A percentile compares a stretch with the other conserved stretches of the same genome.
Evolutionary conservation across 2,113 vertebrate species (phyloP).

Genomic region (Epinephelus fuscoguttatus): DNA sequence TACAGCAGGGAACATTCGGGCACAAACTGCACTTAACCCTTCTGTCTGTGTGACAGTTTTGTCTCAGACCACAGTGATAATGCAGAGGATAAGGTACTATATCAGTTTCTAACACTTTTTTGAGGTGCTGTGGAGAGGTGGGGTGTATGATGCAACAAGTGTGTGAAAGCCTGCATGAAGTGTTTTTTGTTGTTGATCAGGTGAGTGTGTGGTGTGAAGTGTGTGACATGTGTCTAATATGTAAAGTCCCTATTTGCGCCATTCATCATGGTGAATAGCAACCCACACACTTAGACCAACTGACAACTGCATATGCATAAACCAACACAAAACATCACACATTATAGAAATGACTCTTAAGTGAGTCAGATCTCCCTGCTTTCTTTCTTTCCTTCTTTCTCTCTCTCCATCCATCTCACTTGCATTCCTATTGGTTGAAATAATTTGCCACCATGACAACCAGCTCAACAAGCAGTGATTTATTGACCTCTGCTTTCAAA

Average conservation of each 20-base stretch:
- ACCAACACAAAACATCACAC: background rate
- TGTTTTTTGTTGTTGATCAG: background rate
- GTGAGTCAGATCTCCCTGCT: slow-evolving; percentile 25
- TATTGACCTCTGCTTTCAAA: slow-evolving; percentile 4
- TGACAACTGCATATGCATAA: background rate
- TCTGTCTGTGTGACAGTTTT: background rate
- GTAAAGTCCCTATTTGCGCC: slow-evolving; percentile 6
- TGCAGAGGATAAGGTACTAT: background rate
- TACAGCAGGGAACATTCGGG: background rate
- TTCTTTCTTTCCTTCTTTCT: background rate
- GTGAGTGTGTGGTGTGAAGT: background rate
- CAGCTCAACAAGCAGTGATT: slow-evolving; percentile 14
- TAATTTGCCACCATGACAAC: slow-evolving; percentile 44
- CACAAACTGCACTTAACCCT: background rate
- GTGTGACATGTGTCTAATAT: background rate
- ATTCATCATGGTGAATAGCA: background rate
- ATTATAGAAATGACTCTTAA: slow-evolving; percentile 7
- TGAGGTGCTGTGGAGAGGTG: background rate
- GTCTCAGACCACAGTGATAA: background rate
- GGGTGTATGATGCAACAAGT: background rate
- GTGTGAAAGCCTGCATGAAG: background rate
- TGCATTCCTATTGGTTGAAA: slow-evolving; percentile 55
- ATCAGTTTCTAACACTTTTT: background rate
- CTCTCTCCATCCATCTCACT: slow-evolving; percentile 28
- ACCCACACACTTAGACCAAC: background rate